Conservation (phyloP, 2,888 invertebrate species). For the Phorcus lineatus region DNA sequence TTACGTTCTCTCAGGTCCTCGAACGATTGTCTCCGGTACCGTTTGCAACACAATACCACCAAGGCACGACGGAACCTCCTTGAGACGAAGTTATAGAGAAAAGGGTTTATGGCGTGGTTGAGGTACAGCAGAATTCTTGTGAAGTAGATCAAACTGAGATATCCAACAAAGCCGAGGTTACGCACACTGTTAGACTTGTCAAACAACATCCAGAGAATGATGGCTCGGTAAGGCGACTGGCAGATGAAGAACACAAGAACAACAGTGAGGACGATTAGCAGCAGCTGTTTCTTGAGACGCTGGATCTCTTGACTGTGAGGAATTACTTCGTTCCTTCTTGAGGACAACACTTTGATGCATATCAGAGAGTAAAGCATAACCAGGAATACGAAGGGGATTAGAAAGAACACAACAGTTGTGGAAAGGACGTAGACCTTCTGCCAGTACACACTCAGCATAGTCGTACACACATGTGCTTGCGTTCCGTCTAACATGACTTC, state of each 20-base stretch:
- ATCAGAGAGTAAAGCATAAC: conserved; percentile 85
- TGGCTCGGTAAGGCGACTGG: conserved; percentile 28
- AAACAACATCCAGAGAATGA: conserved; percentile 28
- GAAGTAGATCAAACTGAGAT: conserved; percentile 25
- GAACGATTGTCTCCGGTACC: background rate
- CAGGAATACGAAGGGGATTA: conserved; percentile 87
- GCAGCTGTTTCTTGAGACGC: conserved; percentile 5
- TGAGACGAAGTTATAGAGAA: conserved; percentile 30
- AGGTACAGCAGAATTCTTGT: conserved; percentile 25
- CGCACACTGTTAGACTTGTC: conserved; percentile 1
- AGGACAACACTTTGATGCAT: conserved; percentile 10
- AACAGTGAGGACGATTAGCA: conserved; percentile 19
- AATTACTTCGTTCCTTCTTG: background rate
- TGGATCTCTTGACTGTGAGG: background rate
- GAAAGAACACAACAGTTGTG: conserved; percentile 89
- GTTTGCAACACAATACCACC: conserved; percentile 7
- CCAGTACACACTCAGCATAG: conserved; percentile 83
- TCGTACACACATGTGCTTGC: conserved; percentile 86
- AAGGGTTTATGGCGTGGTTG: conserved; percentile 32
- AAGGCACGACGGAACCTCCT: conserved; percentile 26
- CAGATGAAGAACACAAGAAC: conserved; percentile 28
- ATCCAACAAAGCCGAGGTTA: conserved; percentile 22
- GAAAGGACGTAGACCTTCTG: conserved; percentile 84
- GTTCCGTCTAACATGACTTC: conserved; percentile 82
- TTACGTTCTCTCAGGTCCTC: background rate